Evolutionary conservation across 2,113 vertebrate species (phyloP), one percentile per base, ranked within the genome.

Genomic region (Chamaea fasciata): DNA sequence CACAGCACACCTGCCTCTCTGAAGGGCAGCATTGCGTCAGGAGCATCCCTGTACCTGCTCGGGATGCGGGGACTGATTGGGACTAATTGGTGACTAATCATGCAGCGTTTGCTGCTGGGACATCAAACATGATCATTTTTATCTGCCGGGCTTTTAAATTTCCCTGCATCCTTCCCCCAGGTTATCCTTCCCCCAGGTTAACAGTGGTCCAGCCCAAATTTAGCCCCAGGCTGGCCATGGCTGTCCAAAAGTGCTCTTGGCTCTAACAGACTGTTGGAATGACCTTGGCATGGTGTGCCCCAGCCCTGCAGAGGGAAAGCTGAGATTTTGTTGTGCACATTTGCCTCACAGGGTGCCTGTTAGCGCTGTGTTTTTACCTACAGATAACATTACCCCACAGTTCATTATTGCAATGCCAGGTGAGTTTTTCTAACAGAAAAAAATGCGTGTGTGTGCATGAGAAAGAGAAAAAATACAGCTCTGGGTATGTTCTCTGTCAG

Each of bases 261-360:
- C 16, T 65, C 0, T 24, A 35, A 41, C 16, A 39, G 30, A 11
- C 24, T n/a, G 16, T n/a, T 27, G 33, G 91, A 77, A 55, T 3
- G 3, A 62, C 37, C 11, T 56, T 76, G 53, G 67, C 35, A 27
- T 0, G 0, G 9, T 56, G 20, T 4, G 1, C 18, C 42, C 42
- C 27, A 47, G 41, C 44, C 27, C 16, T 52, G 5, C 33, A 50
- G 55, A 89, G 27, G 39, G 73, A 57, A 57, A 26, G 11, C 27
- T 46, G 7, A 31, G 21, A n/a, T 42, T 76, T 80, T 20, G 1
- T 87, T 74, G 27, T 18, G 11, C 70, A 10, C 12, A 9, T 63
- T 1, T 55, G n/a, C 21, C 68, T 80, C 11, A 22, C 0, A 0
- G 27, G 6, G 4, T 85, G 46, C 49, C 31, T 62, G 23, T 46